A percentile compares a stretch with the other conserved stretches of the same genome.
phyloP scores from a whole-genome alignment of 2,888 invertebrate genomes.

The Sphecodes monilicornis region DNA sequence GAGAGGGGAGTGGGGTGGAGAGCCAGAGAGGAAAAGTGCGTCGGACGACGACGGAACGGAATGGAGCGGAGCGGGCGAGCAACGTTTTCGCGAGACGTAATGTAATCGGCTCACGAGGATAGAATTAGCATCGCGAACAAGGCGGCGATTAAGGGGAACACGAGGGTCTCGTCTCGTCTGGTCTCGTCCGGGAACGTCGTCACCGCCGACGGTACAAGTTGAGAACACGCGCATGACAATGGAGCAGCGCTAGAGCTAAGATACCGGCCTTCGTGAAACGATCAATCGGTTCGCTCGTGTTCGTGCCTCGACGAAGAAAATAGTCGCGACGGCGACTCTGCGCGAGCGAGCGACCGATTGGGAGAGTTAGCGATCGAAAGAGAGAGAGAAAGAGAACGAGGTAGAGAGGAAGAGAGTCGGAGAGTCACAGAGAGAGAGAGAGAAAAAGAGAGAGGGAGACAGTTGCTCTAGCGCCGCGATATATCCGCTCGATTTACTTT shows the following conservation, averaged over 20 bases:
- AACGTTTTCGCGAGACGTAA: slow-evolving; percentile 7
- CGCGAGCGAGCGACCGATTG: background rate
- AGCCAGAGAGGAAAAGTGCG: background rate
- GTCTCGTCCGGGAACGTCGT: background rate
- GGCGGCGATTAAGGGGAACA: slow-evolving; percentile 20
- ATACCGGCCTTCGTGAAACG: slow-evolving; percentile 60
- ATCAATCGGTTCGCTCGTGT: slow-evolving; percentile 61
- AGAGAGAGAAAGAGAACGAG: slow-evolving; percentile 12
- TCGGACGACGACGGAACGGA: background rate
- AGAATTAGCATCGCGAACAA: slow-evolving; percentile 31
- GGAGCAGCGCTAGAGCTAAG: slow-evolving; percentile 50
- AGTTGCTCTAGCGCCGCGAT: slow-evolving; percentile 65
- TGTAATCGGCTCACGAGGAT: slow-evolving; percentile 12
- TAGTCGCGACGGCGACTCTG: slow-evolving; percentile 20
- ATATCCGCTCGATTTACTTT: slow-evolving; percentile 74
- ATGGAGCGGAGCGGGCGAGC: background rate
- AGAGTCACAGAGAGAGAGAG: too few relatives aligned
- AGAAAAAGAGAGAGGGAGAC: slow-evolving; percentile 21
- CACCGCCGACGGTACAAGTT: slow-evolving; percentile 19
- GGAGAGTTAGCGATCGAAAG: background rate
- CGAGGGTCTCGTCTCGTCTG: slow-evolving; percentile 13
- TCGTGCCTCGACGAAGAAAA: slow-evolving; percentile 57
- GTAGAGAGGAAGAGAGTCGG: background rate
- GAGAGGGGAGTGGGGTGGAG: background rate
- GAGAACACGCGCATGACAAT: slow-evolving; percentile 58